Evolutionary conservation across 2,888 invertebrate genomes (phyloP), one percentile per base, ranked within the genome.

Genomic region (Tuberolachnus salignus): DNA sequence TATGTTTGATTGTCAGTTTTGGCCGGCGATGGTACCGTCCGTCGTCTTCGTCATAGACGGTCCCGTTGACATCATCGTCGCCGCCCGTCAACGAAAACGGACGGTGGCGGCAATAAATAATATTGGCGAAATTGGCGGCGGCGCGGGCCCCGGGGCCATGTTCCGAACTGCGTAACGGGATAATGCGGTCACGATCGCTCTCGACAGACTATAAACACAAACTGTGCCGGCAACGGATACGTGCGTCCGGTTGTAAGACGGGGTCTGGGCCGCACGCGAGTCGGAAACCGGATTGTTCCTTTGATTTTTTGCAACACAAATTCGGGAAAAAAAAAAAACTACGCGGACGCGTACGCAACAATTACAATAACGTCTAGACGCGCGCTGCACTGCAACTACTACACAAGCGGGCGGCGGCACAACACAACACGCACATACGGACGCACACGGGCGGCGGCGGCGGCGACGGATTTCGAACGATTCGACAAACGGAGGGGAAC

Each of bases 401-500:
- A 72, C 46, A 51, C 66, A 66, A 26, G 53, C 57, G 61, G 34
- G 3, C 6, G 6, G n/a, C n/a, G n/a, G n/a, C 46, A 53, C 53
- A 19, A 69, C 26, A 34, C 66, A 46, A 49, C 42, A 51, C 61
- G 34, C 46, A 51, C 51, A 19, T 21, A 44, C 26, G 67, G 51
- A 19, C 69, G 26, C 71, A 26, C 61, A 71, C 49, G n/a, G 71
- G 55, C 57, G 70, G 67, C 61, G 72, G 66, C 66, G 71, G 55
- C 57, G 70, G 67, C 61, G 72, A 55, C 66, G 67, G 66, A 67
- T 78, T 78, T 78, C 57, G 57, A 67, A 59, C 66, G 13, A 61
- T 10, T n/a, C 46, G 57, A 14, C 59, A 66, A 57, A 16, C 69
- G 78, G 78, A 51, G 69, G 69, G 78, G 69, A 69, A 67, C 66